These are phyloP conservation scores for Brienomyrus brachyistius DNA, from an alignment of 2,113 vertebrate species.

Conservation along the genomic window DNA sequence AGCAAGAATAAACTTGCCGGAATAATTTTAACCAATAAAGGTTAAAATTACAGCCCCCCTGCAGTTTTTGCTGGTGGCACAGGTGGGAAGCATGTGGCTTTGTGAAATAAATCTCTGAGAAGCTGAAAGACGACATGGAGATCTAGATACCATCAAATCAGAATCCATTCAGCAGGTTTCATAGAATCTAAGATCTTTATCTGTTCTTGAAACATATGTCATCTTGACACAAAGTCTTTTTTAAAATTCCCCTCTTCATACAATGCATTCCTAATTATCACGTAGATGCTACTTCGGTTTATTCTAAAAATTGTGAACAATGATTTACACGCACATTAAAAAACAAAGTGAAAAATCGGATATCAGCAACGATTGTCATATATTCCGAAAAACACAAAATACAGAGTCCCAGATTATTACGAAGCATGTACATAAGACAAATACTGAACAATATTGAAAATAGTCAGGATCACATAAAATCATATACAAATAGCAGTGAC, in stretches of 20 bases:
- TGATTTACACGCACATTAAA: neutral
- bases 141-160: neutral
- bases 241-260: neutral
- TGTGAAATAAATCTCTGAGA: neutral
- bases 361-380: neutral
- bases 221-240: neutral
- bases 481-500: neutral
- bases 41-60: neutral
- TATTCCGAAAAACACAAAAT: neutral
- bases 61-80: neutral
- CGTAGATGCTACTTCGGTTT: neutral
- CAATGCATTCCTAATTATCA: neutral
- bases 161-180: neutral
- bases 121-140: neutral
- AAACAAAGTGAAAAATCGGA: neutral
- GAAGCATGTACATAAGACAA: neutral
- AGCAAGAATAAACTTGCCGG: neutral
- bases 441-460: neutral
- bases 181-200: neutral
- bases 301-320: neutral
- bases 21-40: neutral
- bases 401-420: neutral
- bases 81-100: neutral
- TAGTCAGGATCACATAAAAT: neutral
- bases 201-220: neutral